Evolutionary conservation across 2,113 vertebrate species (phyloP), one percentile per base, ranked within the genome.

Genomic region (Hippotragus niger): DNA sequence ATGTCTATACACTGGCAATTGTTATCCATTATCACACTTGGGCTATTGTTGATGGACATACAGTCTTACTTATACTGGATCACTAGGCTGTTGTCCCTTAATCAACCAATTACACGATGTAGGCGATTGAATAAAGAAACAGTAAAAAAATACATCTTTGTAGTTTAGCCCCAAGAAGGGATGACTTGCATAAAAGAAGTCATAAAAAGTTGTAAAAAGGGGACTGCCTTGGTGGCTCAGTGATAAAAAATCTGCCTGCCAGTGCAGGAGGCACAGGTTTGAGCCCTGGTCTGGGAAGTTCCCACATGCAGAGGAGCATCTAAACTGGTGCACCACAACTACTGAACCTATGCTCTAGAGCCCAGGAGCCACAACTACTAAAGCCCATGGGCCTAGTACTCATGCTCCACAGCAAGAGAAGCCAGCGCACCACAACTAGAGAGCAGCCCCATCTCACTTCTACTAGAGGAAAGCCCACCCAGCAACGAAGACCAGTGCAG

Each of bases 81-180:
- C n/a, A 60, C 53, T 33, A 36, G 23, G 15, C 58, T 62, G 36
- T n/a, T 60, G 53, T 82, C 50, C 78, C 47, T 91, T 86, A 64
- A 80, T 84, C 31, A 58, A 91, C 6, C 25, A 74, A 27, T 84
- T 91, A 47, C 43, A n/a, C n/a, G 58, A 57, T 45, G 78, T 15
- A 88, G 17, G 10, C 36, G 78, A 47, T n/a, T 96, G n/a, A 90
- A 84, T 92, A 92, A 90, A 91, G 89, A 91, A 93, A 27, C 14
- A 80, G 67, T 85, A 43, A 76, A 80, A 94, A 90, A 88, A 57
- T 36, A 62, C 29, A 10, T 53, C 47, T 60, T 71, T 57, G 8
- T 78, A 40, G 14, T 78, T 91, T 71, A 71, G 7, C 12, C 14
- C 15, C 50, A 85, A 90, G 80, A 92, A 90, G 52, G 3, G 29